phyloP scores from a whole-genome alignment of 2,888 invertebrate genomes.

The Drosophila helvetica region DNA sequence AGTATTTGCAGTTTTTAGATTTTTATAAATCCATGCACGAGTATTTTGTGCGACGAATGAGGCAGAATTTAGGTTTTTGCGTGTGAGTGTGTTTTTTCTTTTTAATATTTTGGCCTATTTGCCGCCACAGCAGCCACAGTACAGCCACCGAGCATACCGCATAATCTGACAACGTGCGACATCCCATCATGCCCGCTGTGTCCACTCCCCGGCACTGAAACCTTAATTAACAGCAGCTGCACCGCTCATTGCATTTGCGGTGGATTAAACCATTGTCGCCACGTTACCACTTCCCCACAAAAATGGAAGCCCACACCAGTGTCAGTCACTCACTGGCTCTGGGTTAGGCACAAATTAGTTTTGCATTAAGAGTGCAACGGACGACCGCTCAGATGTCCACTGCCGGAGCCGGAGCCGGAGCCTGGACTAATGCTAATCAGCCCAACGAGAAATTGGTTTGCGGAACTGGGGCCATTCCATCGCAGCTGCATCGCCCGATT shows the following conservation, averaged over 20 bases:
- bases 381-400: not conserved
- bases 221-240: slow-evolving; percentile 43
- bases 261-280: slow-evolving; percentile 36
- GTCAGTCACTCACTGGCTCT: not conserved
- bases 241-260: slow-evolving; percentile 39
- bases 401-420: not conserved
- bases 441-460: slow-evolving; percentile 6
- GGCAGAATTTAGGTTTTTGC: not conserved
- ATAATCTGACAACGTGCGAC: slow-evolving; percentile 25
- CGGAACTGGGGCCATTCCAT: not conserved
- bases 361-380: slow-evolving; percentile 12
- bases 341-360: slow-evolving; percentile 1
- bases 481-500: slow-evolving; percentile 5
- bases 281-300: not conserved
- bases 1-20: too few species aligned
- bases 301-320: not conserved
- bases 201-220: slow-evolving; percentile 4
- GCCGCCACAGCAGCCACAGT: slow-evolving; percentile 15
- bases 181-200: not conserved
- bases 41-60: not conserved
- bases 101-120: slow-evolving; percentile 12
- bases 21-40: not conserved
- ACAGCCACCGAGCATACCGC: slow-evolving; percentile 4
- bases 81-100: not conserved
- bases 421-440: slow-evolving; percentile 16